Evolutionary conservation across 2,797 vertebrate species (phyloP), one percentile per base, ranked within the genome.

Genomic region (Sebastes minor): DNA sequence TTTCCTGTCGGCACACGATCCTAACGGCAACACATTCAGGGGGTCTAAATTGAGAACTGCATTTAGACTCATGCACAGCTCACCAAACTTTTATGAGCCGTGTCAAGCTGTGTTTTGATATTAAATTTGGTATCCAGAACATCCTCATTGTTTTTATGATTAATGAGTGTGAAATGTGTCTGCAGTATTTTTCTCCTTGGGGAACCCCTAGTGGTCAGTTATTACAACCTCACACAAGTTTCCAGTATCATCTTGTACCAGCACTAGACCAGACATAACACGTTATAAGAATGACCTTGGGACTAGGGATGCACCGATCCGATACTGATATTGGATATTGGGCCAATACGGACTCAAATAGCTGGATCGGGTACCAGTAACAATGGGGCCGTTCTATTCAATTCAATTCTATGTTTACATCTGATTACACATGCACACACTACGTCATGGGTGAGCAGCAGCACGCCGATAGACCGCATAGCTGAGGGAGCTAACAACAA

Each of bases 1-100:
- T 86, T 91, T 91, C 86, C 92, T 88, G 86, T 74, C 79, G 60
- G 78, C 78, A 6, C 84, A 63, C 53, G 73, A 87, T 86, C 81
- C 63, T 60, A 35, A 53, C 55, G 57, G 71, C 80, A 32, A 76
- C 63, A 52, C 76, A 60, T 78, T 74, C n/a, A 68, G 64, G 42
- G 72, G 59, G 63, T 76, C 81, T 71, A 73, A 89, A 87, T 61
- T 28, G 79, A 86, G 81, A 78, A 71, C 63, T 80, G 56, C 80
- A 30, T 57, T 78, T 82, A 22, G 74, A 83, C 77, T 73, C 70
- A 2, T 5, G 67, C 68, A 42, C 69, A 42, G 71, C 71, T 60
- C 23, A 33, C 25, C 70, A 82, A 85, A 90, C 74, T 79, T 82
- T 81, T 53, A 76, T 22, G 42, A 84, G 62, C 62, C 38, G 23